Evolutionary conservation across 2,888 invertebrate genomes (phyloP), one percentile per base, ranked within the genome.

Genomic region (Agapostemon virescens): DNA sequence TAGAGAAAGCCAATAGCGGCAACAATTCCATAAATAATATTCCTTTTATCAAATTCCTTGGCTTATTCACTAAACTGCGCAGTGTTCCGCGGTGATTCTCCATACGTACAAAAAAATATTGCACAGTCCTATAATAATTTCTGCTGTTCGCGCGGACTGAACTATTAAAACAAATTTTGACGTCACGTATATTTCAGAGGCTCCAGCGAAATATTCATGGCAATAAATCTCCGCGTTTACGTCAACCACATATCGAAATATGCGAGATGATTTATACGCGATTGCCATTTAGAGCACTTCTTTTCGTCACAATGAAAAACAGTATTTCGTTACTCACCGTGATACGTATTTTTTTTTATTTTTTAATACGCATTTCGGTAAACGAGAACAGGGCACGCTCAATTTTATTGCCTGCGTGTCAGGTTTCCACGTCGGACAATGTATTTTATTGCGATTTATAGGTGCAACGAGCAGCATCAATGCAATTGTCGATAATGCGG

Each of bases 111-210:
- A 11, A 63, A 36, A n/a, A 61, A n/a, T 36, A 63, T 63, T 36
- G 36, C n/a, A 11, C 6, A n/a, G 4, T 1, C 20, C 13, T 13
- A 36, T 63, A 63, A 63, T 63, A 36, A 36, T 63, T 63, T 63
- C 63, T 63, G 63, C n/a, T 63, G 20, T 63, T 11, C 63, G 13
- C n/a, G 13, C 63, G 20, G 36, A n/a, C n/a, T n/a, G 36, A 33
- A 36, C 63, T 36, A 36, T 33, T 63, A 33, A 36, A 63, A 63
- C 36, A 63, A 63, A 63, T 63, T 63, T 36, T 4, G 63, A 36
- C 33, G 36, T 63, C 63, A 63, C 63, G n/a, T 36, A 33, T 63
- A 63, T 63, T 63, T n/a, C 63, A 63, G n/a, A 36, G n/a, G 63
- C 33, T 36, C 36, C 11, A 1, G 63, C 20, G 36, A 63, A 63